phyloP scores from a whole-genome alignment of 2,113 vertebrate species.

The Onychostruthus taczanowskii region DNA sequence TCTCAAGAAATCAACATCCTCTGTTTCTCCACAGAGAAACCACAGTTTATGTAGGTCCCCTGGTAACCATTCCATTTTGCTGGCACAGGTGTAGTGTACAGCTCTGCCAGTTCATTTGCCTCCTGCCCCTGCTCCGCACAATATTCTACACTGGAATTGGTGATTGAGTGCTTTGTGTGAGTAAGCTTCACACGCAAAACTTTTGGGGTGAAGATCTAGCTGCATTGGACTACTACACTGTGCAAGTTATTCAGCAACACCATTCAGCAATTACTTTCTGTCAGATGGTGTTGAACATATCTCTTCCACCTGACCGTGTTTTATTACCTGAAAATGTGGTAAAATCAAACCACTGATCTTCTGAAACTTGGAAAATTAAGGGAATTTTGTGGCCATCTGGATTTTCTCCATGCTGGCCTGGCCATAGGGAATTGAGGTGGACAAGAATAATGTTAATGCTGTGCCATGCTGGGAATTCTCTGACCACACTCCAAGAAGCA shows the following conservation, averaged over 20 bases:
- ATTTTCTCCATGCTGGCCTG: background rate
- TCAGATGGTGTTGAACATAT: accelerated
- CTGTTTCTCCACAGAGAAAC: background rate
- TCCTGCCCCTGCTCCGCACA: accelerated
- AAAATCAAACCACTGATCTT: background rate
- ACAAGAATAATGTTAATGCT: background rate
- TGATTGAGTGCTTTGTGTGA: background rate
- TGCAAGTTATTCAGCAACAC: background rate
- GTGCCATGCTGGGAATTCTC: background rate
- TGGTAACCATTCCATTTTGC: background rate
- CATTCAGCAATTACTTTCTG: background rate
- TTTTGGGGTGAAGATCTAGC: background rate
- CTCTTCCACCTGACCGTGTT: background rate
- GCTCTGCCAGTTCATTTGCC: background rate
- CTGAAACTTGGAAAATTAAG: background rate
- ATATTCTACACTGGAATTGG: background rate
- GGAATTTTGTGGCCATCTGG: background rate
- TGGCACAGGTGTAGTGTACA: background rate
- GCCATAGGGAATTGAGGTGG: background rate
- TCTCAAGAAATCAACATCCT: background rate
- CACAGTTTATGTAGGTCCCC: background rate
- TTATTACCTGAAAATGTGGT: background rate
- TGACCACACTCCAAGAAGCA: accelerated
- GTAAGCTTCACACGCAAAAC: background rate
- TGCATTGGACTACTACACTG: background rate